Percentiles rank a stretch among this genome's conserved stretches.
Evolutionary conservation across 2,888 invertebrate species (phyloP).

Genomic region (Archaeoteleia sp.): DNA sequence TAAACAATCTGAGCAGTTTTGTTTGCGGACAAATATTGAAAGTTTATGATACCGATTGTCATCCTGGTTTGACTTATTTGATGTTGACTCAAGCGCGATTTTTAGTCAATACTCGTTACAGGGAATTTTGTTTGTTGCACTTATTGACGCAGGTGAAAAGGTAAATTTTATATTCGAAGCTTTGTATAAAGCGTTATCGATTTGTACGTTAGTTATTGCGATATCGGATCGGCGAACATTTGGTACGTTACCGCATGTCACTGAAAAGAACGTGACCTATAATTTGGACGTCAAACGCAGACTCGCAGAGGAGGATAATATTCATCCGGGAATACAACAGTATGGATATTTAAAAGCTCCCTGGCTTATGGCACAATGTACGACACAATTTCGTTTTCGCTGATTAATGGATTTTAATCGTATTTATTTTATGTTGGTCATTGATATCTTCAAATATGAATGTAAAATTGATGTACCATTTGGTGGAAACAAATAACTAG

Average conservation of each 20-base stretch:
- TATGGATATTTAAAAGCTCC: constrained; percentile 19
- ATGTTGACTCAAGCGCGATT: too few relatives aligned
- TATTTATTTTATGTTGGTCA: too few relatives aligned
- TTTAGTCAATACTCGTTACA: too few relatives aligned
- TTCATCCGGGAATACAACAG: constrained; percentile 32
- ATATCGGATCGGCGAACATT: constrained; percentile 21
- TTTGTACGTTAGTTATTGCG: constrained; percentile 14
- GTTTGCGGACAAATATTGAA: constrained; percentile 20
- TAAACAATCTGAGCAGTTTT: constrained; percentile 28
- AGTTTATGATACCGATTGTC: not conserved
- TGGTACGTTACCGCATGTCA: constrained; percentile 22
- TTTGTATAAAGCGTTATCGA: constrained; percentile 41
- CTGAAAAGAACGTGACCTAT: constrained; percentile 43
- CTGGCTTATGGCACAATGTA: constrained; percentile 13
- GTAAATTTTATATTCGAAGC: too few relatives aligned
- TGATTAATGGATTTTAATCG: constrained; percentile 9
- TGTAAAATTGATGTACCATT: too few relatives aligned
- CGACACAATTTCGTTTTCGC: constrained; percentile 20
- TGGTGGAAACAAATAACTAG: too few relatives aligned
- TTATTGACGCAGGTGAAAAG: too few relatives aligned
- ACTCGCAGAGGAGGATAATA: constrained; percentile 17
- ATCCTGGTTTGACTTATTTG: too few relatives aligned
- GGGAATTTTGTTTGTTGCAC: too few relatives aligned
- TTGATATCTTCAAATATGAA: too few relatives aligned
- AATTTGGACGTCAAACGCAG: constrained; percentile 41